Base-by-base conservation (phyloP, 2,113 vertebrate genomes). In the Pygoscelis adeliae region DNA sequence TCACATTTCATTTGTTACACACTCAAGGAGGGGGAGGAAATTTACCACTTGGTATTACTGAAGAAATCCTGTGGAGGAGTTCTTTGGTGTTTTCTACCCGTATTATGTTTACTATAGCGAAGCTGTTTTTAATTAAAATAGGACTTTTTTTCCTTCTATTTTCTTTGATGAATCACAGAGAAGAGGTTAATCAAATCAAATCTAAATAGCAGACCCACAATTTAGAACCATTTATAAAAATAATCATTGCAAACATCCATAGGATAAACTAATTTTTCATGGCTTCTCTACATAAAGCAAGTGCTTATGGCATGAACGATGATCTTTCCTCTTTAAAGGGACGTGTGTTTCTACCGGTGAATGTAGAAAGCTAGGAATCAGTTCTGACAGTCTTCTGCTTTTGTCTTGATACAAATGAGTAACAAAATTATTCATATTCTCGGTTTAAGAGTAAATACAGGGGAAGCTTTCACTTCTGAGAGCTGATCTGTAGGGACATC, bases 1-100 rank as follows among this genome's bases (percentile, higher is more conserved):
- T 42, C 16, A 13, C 56, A 13, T 78, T 91, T 84, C 14, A 27
- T 15, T 78, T 52, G 21, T 15, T 62, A 42, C 0, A 9, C 11
- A 49, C 17, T 56, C 16, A 16, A 20, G 14, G 77, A 49, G 29
- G 21, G 10, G 44, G 27, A 27, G 11, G 38, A n/a, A 78, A 65
- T 19, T 26, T 42, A 7, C 42, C 85, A 52, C 76, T 83, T 72
- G 55, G 8, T 88, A 4, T n/a, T 92, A 71, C 30, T 93, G 58
- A 67, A 71, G 27, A 85, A 84, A 83, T 56, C 50, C 70, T 18
- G n/a, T 56, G 46, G 74, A 59, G 81, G 89, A 92, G 38, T 90
- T 93, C 46, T 90, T 69, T 91, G 53, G 38, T 84, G 74, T 87
- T 63, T 83, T 96, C 65, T 80, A 38, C 66, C 38, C 69, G 59